Percentiles rank a stretch among this genome's conserved stretches.
These are phyloP conservation scores for Mesorhabditis sp. DNA, from an alignment of 2,888 invertebrate species.

Conservation along the genomic window DNA sequence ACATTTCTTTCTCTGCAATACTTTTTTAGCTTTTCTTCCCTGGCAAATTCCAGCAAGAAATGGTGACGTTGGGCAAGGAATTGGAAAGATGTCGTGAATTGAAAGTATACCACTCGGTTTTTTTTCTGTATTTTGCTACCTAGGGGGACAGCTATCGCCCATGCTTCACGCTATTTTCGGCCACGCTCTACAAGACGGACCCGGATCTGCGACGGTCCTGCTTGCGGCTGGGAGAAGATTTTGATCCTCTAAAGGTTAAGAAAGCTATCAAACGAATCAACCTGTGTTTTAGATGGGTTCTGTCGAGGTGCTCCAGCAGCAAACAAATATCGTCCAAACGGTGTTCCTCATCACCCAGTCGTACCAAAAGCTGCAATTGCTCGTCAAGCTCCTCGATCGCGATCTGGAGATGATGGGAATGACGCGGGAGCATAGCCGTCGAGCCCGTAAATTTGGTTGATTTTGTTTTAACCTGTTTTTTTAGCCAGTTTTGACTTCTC, in stretches of 20 bases:
- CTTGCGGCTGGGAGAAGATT: no score
- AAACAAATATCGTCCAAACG: no score
- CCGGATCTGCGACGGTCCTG: no score
- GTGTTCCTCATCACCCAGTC: no score
- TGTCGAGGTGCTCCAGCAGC: no score
- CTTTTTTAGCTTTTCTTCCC: background rate
- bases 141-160: background rate
- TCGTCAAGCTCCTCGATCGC: background rate
- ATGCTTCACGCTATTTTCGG: background rate
- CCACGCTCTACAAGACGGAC: background rate
- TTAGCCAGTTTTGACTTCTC: background rate
- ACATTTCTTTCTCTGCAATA: no score
- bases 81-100: conserved; percentile 3
- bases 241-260: no score
- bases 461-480: background rate
- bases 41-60: background rate
- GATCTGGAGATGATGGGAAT: background rate
- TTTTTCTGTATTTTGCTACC: background rate
- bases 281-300: no score
- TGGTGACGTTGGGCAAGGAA: background rate
- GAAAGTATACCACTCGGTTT: background rate
- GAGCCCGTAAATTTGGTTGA: background rate
- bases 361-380: background rate
- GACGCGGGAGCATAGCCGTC: background rate
- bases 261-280: no score